Evolutionary conservation across 2,888 invertebrate genomes (phyloP), one percentile per base, ranked within the genome.

Genomic region (Apamea sordens): DNA sequence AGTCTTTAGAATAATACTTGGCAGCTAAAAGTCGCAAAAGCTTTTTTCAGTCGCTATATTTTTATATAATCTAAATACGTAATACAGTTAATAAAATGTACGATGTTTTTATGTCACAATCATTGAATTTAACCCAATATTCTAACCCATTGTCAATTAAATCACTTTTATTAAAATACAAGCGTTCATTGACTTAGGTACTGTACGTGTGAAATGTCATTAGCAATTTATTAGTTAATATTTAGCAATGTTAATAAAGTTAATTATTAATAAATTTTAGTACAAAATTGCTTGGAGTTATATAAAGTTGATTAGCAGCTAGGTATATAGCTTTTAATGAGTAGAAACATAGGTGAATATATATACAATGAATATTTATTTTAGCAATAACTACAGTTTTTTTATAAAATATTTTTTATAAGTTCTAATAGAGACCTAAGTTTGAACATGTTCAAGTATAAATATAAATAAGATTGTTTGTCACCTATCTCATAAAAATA

Each of bases 211-310:
- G 18, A 64, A 69, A 83, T 56, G n/a, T 65, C 70, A 53, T 36
- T 50, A 83, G n/a, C 47, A 70, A 59, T 59, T 69, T 53, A 70
- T 65, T 64, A 13, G 68, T n/a, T 44, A 41, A 50, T 50, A 79
- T 79, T 78, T 24, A 28, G n/a, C 6, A 18, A 79, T 56, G 67
- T 63, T 53, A 76, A 32, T 64, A 76, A 56, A 4, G 2, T 41
- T 44, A 24, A 82, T 61, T 75, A 32, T 36, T 69, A 28, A 56
- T 83, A 10, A 36, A 53, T 53, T 53, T 36, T 18, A 18, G 32
- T 47, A 56, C 15, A 32, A 8, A 67, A 76, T 80, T 61, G 11
- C 28, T 69, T 47, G 15, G 0, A 64, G 21, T 70, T 50, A 50
- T 65, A 64, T n/a, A 41, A 56, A 69, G 0, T 41, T 50, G 13